A percentile compares a stretch with the other conserved stretches of the same genome.
Evolutionary conservation across 2,113 vertebrate genomes (phyloP).

Genomic region (Equus quagga): DNA sequence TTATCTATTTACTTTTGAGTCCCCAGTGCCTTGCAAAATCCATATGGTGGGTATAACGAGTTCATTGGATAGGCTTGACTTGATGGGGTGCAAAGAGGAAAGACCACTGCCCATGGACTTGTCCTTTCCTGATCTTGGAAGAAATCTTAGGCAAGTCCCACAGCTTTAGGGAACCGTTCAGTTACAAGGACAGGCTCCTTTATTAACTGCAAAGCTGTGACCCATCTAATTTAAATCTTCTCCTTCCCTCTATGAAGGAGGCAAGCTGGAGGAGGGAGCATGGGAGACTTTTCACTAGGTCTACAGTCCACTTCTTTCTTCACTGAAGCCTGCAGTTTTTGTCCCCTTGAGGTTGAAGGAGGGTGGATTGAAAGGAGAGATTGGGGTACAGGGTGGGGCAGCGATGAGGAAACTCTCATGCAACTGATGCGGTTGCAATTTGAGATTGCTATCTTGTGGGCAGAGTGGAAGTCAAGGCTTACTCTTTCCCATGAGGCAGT

Average conservation of each 20-base stretch:
- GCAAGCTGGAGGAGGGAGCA: neutral
- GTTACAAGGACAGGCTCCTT: neutral
- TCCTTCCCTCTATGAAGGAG: neutral
- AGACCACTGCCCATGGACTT: neutral
- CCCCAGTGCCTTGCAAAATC: neutral
- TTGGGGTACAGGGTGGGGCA: neutral
- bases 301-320: neutral
- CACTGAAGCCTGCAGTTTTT: neutral
- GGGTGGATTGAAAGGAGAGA: neutral
- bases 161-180: neutral
- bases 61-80: neutral
- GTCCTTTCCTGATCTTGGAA: neutral
- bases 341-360: neutral
- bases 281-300: neutral
- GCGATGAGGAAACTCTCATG: neutral
- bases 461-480: neutral
- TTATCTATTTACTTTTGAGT: neutral
- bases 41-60: neutral
- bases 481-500: neutral
- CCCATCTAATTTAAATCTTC: neutral
- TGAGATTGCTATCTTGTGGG: neutral
- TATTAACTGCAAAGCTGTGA: neutral
- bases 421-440: neutral
- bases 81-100: neutral
- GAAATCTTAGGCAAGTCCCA: neutral